phyloP scores from a whole-genome alignment of 2,888 invertebrate genomes.

The Meloe dianella region DNA sequence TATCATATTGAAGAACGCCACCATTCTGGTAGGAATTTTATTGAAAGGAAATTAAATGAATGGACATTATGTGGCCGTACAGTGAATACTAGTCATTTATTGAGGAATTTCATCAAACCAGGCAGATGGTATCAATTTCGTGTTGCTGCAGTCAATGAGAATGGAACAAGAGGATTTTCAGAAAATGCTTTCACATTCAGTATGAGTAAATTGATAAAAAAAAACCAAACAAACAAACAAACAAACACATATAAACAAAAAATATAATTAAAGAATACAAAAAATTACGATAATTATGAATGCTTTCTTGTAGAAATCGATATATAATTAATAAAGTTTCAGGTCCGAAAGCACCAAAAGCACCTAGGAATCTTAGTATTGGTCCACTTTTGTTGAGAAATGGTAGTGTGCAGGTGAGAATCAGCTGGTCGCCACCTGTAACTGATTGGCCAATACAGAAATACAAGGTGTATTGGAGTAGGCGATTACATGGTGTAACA shows the following conservation, averaged over 20 bases:
- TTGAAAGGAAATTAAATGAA: constrained; percentile 68
- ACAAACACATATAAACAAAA: not conserved
- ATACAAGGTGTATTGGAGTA: constrained; percentile 79
- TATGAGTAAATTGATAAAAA: constrained; percentile 44
- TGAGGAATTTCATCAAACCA: constrained; percentile 67
- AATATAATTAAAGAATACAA: not conserved
- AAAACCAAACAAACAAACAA: too few relatives aligned
- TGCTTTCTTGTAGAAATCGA: not conserved
- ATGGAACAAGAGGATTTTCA: constrained; percentile 76
- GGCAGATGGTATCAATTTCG: constrained; percentile 82
- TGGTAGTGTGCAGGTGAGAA: constrained; percentile 63
- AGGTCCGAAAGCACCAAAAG: constrained; percentile 68
- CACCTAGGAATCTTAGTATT: constrained; percentile 68
- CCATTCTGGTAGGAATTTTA: constrained; percentile 71
- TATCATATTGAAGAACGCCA: constrained; percentile 75
- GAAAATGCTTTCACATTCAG: constrained; percentile 66
- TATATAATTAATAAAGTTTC: constrained; percentile 25
- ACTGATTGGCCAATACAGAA: constrained; percentile 75
- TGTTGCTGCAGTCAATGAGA: constrained; percentile 75
- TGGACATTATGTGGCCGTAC: constrained; percentile 68
- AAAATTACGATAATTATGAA: not conserved
- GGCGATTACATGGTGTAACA: constrained; percentile 67
- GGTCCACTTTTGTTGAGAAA: constrained; percentile 59
- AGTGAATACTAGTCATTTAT: constrained; percentile 62
- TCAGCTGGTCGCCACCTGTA: constrained; percentile 73